Conservation (phyloP, 2,797 vertebrate species). For the Thalassophryne amazonica region DNA sequence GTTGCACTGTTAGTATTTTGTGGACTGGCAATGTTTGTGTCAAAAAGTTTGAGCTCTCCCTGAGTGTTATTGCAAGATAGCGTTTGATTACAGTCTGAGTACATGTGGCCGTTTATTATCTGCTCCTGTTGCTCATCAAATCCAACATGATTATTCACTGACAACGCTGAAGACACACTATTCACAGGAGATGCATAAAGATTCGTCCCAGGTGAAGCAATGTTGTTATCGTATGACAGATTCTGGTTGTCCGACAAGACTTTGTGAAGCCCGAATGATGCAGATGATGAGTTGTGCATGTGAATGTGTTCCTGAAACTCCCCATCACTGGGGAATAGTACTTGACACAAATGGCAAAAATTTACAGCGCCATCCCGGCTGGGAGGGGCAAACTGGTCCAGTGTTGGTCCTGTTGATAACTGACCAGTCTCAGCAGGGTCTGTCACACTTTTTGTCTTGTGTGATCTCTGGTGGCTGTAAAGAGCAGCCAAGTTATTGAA, state of each 20-base stretch:
- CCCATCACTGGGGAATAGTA: conserved; percentile 72
- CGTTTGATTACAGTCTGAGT: conserved; percentile 73
- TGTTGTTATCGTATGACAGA: conserved; percentile 70
- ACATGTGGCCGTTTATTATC: conserved; percentile 55
- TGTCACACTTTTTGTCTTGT: conserved; percentile 62
- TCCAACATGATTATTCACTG: conserved; percentile 55
- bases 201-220: conserved; percentile 69
- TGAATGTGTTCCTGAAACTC: conserved; percentile 82
- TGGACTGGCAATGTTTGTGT: conserved; percentile 41
- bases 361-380: conserved; percentile 57
- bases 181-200: conserved; percentile 68
- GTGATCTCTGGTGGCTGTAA: conserved; percentile 86
- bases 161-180: conserved; percentile 59
- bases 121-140: conserved; percentile 59
- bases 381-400: conserved; percentile 61
- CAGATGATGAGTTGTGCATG: conserved; percentile 80
- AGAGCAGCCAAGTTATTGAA: conserved; percentile 88
- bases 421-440: conserved; percentile 18
- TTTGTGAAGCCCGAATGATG: conserved; percentile 67
- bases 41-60: conserved; percentile 54
- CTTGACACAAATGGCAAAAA: conserved; percentile 80
- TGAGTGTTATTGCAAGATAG: conserved; percentile 58
- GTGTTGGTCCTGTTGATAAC: conserved; percentile 22
- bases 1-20: conserved; percentile 37
- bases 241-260: conserved; percentile 61